Percentiles rank a stretch among this genome's conserved stretches.
Evolutionary conservation across 2,113 vertebrate species (phyloP).

Genomic region (Hypanus sabinus): DNA sequence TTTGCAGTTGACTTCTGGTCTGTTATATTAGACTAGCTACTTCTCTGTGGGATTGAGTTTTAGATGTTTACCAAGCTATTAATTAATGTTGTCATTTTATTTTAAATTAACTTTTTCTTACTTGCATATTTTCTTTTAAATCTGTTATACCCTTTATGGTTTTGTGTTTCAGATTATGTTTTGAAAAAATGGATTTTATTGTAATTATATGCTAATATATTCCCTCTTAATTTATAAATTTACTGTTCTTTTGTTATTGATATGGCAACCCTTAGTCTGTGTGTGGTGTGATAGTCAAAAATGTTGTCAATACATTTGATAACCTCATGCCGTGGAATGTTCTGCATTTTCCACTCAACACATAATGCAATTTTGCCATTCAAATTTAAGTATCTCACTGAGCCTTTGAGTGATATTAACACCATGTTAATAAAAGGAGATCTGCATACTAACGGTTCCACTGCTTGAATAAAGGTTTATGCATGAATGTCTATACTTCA

Average conservation of each 20-base stretch:
- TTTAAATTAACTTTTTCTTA: conserved; percentile 6
- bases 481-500: conserved; percentile 58
- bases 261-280: conserved; percentile 29
- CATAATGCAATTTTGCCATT: neutral
- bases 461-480: conserved; percentile 52
- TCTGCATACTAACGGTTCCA: conserved; percentile 49
- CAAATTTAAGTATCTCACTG: neutral
- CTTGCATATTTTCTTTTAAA: conserved; percentile 5
- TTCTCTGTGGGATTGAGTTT: neutral
- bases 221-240: neutral
- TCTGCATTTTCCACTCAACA: neutral
- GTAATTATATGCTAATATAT: neutral
- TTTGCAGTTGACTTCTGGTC: neutral
- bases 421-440: neutral
- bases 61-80: neutral
- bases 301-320: neutral
- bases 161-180: neutral
- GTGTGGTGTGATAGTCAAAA: neutral
- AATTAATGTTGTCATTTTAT: neutral
- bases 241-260: conserved; percentile 25
- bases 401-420: neutral
- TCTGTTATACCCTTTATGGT: neutral
- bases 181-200: neutral
- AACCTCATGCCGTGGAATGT: neutral
- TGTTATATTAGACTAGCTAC: neutral